Conservation (phyloP, 1,140 invertebrate species). For the Drosophila neocordata region DNA sequence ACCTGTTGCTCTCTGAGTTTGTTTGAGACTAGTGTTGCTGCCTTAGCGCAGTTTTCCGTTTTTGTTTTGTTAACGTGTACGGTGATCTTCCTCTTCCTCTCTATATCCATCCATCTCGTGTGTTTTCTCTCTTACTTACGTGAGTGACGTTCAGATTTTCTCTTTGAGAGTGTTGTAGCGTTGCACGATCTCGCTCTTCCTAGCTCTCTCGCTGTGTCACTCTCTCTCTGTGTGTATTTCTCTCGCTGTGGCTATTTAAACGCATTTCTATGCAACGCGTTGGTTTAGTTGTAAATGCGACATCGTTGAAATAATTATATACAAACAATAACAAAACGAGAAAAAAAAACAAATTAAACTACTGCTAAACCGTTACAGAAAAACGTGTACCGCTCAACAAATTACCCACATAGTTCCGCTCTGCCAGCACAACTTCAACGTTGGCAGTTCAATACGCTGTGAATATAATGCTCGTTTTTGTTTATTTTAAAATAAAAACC, state of each 20-base stretch:
- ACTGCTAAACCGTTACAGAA: constrained; percentile 18
- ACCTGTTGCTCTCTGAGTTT: not conserved
- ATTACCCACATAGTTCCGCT: constrained; percentile 29
- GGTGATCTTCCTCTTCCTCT: not conserved
- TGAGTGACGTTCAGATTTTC: not conserved
- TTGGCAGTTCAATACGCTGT: constrained; percentile 35
- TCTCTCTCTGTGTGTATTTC: constrained; percentile 1
- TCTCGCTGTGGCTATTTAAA: constrained; percentile 40
- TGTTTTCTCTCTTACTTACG: constrained; percentile 1
- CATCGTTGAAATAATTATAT: constrained; percentile 45
- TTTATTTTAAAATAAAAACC: constrained; percentile 80
- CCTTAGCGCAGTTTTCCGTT: not conserved
- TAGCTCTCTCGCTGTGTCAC: constrained; percentile 6
- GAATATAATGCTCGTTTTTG: constrained; percentile 75
- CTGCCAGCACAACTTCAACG: constrained; percentile 17
- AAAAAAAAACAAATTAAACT: not conserved
- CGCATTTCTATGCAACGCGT: constrained; percentile 55
- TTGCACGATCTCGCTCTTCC: not conserved
- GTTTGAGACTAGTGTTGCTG: not conserved
- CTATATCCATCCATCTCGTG: not conserved
- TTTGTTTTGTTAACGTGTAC: not conserved
- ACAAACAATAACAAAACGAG: constrained; percentile 6
- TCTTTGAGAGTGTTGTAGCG: too few species aligned
- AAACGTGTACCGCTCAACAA: constrained; percentile 25
- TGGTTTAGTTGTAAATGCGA: constrained; percentile 49